phyloP scores from a whole-genome alignment of 2,113 vertebrate species.

The Oncorhynchus tshawytscha region DNA sequence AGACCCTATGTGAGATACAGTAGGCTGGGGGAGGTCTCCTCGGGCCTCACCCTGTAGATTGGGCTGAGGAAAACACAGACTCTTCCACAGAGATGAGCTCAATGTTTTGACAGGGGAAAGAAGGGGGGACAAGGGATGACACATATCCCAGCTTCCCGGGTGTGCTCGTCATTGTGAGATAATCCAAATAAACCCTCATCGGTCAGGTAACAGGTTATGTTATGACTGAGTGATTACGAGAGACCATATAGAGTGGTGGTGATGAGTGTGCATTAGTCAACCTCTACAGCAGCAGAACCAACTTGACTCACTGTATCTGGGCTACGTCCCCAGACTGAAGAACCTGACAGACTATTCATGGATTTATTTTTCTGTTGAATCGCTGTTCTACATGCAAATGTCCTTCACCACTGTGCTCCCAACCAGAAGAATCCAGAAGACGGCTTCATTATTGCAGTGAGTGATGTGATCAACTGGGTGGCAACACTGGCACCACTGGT shows the following conservation, averaged over 20 bases:
- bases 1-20: conserved; percentile 53
- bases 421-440: conserved; percentile 1
- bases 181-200: conserved; percentile 9
- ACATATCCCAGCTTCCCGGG: background rate
- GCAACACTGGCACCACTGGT: conserved; percentile 33
- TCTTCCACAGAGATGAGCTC: conserved; percentile 42
- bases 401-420: conserved; percentile 23
- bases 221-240: background rate
- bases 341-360: conserved; percentile 18
- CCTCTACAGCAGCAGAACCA: conserved; percentile 21
- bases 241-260: too few relatives aligned
- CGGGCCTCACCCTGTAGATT: conserved; percentile 11
- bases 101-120: conserved; percentile 25
- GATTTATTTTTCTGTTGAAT: conserved; percentile 21
- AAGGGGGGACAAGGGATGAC: background rate
- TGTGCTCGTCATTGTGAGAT: conserved; percentile 11
- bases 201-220: background rate
- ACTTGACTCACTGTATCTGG: conserved; percentile 2
- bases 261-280: conserved; percentile 35
- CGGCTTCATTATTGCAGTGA: conserved; percentile 43
- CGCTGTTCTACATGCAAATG: conserved; percentile 2
- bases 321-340: conserved; percentile 12
- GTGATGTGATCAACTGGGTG: conserved; percentile 54
- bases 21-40: conserved; percentile 22
- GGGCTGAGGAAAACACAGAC: conserved; percentile 41